Evolutionary conservation across 2,888 invertebrate genomes (phyloP).

Genomic region (Suillia variegata): DNA sequence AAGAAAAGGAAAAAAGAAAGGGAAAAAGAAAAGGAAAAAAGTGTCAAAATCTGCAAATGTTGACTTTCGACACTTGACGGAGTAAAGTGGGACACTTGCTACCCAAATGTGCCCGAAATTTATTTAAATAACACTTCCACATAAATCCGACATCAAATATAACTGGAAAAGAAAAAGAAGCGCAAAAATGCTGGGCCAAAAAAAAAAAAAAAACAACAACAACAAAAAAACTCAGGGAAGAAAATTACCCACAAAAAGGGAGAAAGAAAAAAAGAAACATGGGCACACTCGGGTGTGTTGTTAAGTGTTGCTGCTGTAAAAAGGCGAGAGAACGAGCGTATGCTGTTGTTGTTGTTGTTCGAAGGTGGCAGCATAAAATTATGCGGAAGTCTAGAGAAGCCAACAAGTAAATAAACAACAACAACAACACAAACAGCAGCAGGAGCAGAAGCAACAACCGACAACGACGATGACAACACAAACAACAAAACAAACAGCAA

Average conservation of each 20-base stretch:
- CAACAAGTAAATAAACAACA: slow-evolving; percentile 1
- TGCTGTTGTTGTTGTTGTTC: not conserved
- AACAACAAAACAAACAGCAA: not conserved
- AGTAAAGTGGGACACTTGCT: too few species aligned
- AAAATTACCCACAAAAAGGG: not conserved
- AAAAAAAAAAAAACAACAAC: too few species aligned
- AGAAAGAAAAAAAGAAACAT: not conserved
- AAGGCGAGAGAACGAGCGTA: not conserved
- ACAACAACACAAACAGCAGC: not conserved
- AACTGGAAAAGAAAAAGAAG: too few species aligned
- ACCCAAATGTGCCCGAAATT: too few species aligned
- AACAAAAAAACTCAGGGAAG: too few species aligned
- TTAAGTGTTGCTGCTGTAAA: not conserved
- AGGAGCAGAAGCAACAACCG: not conserved
- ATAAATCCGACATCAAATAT: too few species aligned
- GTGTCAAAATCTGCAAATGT: too few species aligned
- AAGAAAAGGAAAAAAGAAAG: too few species aligned
- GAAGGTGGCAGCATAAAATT: not conserved
- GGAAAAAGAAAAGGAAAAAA: too few species aligned
- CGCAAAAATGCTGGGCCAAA: too few species aligned
- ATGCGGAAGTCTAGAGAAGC: slow-evolving; percentile 2
- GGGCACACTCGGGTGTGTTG: not conserved
- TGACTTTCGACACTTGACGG: too few species aligned
- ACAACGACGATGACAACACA: not conserved
- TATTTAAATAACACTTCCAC: too few species aligned